Base-by-base conservation (phyloP, 1,140 invertebrate species). In the Plutomurus gul region DNA sequence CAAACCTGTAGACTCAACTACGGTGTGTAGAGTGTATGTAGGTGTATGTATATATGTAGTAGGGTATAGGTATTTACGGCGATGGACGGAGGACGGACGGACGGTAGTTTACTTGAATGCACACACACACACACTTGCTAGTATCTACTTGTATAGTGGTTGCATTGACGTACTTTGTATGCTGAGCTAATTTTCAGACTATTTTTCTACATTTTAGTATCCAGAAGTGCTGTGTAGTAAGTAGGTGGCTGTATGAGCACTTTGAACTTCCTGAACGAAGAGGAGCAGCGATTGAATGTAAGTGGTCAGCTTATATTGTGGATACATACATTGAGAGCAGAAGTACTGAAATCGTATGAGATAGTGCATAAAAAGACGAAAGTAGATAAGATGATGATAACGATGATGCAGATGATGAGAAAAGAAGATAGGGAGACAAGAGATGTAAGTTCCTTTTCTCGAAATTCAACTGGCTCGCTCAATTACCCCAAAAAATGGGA, bases 401-500 rank as follows among this genome's bases (percentile, higher is more conserved):
- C 36, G 56, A 65, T 65, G 56, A 43, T 43, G 39, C 39, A 43
- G 39, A 43, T 56, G 49, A 73, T 73, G 40, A 40, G 36, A 25
- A 46, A 30, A 27, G 22, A 39, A 43, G 37, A 43, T 43, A 43
- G 70, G 8, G 11, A 40, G 37, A 40, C 40, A 46, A 73, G 40
- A 73, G 36, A 43, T 46, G 37, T 46, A 39, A 73, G 70, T 73
- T 43, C 37, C 70, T 72, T 39, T 73, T 18, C 16, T 40, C 10
- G 43, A 73, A 71, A 46, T 73, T 73, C 37, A 25, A 73, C 37
- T 73, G 37, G 37, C 37, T 73, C 70, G 70, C 70, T 73, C 37
- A 46, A 46, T 43, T 73, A 73, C 40, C 70, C 70, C 37, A 46
- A 46, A 73, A 73, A 73, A 73, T 73, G 36, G 70, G 40, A 73